Evolutionary conservation across 2,797 vertebrate genomes (phyloP).

Genomic region (Phataginus tetradactyla): DNA sequence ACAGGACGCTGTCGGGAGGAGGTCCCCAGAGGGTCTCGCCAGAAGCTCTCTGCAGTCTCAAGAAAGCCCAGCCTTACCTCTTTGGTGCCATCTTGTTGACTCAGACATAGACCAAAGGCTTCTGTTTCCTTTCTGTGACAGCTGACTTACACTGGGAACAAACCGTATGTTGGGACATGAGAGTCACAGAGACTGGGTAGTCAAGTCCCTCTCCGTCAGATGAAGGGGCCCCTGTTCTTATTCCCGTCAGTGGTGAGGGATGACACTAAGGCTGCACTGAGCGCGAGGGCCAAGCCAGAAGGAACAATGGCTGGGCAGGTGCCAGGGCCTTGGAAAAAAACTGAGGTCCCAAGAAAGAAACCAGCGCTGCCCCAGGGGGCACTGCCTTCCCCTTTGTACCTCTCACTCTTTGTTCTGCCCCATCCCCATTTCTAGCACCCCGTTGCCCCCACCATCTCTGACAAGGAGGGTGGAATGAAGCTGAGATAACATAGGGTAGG

Average conservation of each 20-base stretch:
- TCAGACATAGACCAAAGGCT: slow-evolving; percentile 36
- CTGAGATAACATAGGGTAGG: not conserved
- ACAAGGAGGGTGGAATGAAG: not conserved
- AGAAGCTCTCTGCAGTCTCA: not conserved
- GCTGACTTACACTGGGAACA: slow-evolving; percentile 52
- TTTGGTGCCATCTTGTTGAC: not conserved
- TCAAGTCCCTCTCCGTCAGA: slow-evolving; percentile 49
- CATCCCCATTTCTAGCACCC: not conserved
- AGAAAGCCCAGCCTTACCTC: not conserved
- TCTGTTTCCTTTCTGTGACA: slow-evolving; percentile 38
- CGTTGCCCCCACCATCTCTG: not conserved
- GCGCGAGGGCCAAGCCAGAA: slow-evolving; percentile 2
- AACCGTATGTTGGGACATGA: slow-evolving; percentile 62
- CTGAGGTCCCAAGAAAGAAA: slow-evolving; percentile 37
- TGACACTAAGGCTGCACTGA: slow-evolving; percentile 46
- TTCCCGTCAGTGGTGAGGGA: slow-evolving; percentile 9
- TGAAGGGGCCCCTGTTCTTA: slow-evolving; percentile 74
- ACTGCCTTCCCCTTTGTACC: not conserved
- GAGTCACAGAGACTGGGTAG: slow-evolving; percentile 41
- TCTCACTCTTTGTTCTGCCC: not conserved
- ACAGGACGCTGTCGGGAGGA: not conserved
- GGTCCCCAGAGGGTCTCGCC: not conserved
- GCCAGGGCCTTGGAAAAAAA: slow-evolving; percentile 53
- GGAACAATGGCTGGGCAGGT: slow-evolving; percentile 52
- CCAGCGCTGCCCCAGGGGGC: not conserved